Evolutionary conservation across 2,113 vertebrate genomes (phyloP), one percentile per base, ranked within the genome.

Genomic region (Stictonetta naevosa): DNA sequence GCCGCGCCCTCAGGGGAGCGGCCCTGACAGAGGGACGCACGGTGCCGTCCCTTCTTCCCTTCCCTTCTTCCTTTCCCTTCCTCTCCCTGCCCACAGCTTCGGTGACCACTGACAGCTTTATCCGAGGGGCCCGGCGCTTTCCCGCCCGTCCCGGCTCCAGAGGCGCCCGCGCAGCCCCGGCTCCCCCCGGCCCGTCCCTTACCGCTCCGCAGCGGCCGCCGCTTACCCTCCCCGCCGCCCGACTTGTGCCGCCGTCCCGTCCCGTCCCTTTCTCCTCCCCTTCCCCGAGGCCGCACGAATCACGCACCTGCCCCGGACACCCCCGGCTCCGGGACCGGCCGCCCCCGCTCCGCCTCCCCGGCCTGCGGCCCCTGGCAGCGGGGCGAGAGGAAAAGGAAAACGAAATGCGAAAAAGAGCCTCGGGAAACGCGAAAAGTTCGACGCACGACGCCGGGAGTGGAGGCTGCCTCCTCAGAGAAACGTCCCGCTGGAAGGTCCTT

Each of bases 391-490:
- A 48, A 9, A 48, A 22, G 19, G 56, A 8, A 53, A 31, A 62
- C 16, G 56, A 8, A 53, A 31, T 22, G 29, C 7, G 17, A 6
- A 23, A 23, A 15, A 5, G 11, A 10, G 29, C 52, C 25, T 14
- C 8, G 16, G 78, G 28, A 73, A 62, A 31, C 2, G 5, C 2
- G 2, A 25, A 16, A 3, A 1, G 29, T 3, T 15, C 25, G 64
- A 59, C 33, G 36, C 20, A 13, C 22, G 3, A 2, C 4, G n/a
- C 53, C 23, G 5, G 1, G 8, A 19, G 26, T 10, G 28, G 15
- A 56, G 14, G 28, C 53, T 55, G 52, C 52, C 15, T 29, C 26
- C 26, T 55, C 52, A 55, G 53, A 56, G 29, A 28, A 56, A 17
- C 53, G 29, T 28, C 16, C 28, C 58, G 58, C 5, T 48, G 46